Percentiles rank a stretch among this genome's conserved stretches.
Conservation (phyloP, 2,797 vertebrate species). For the Microchirus variegatus region DNA sequence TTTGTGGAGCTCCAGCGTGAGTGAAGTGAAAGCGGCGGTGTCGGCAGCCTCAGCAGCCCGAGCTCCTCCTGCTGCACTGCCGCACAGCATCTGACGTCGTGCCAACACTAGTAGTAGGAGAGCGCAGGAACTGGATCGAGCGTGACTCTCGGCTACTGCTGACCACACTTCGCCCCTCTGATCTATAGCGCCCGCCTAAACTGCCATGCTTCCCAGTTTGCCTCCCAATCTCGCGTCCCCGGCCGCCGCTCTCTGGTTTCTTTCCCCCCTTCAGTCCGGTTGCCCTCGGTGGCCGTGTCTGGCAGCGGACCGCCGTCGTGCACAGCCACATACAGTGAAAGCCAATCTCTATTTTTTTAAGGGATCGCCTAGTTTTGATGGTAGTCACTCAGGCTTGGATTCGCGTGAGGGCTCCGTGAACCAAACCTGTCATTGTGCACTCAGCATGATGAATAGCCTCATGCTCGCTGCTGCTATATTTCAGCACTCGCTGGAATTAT, state of each 20-base stretch:
- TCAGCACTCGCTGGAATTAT: slow-evolving; percentile 16
- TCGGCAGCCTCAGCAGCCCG: slow-evolving; percentile 65
- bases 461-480: slow-evolving; percentile 6
- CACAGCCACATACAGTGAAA: slow-evolving; percentile 44
- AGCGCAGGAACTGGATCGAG: slow-evolving; percentile 71
- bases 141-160: slow-evolving; percentile 79
- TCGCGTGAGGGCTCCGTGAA: slow-evolving; percentile 44
- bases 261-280: slow-evolving; percentile 41
- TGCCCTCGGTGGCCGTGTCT: slow-evolving; percentile 51
- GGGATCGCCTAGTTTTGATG: slow-evolving; percentile 62
- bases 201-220: slow-evolving; percentile 41
- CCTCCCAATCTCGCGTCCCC: slow-evolving; percentile 15
- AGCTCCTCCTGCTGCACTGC: slow-evolving; percentile 91
- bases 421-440: slow-evolving; percentile 40
- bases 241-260: slow-evolving; percentile 38
- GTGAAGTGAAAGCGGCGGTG: slow-evolving; percentile 28
- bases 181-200: slow-evolving; percentile 74
- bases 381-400: slow-evolving; percentile 69
- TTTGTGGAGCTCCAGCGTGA: slow-evolving; percentile 72
- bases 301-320: slow-evolving; percentile 36
- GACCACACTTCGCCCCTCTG: slow-evolving; percentile 80
- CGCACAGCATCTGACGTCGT: slow-evolving; percentile 91
- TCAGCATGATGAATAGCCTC: slow-evolving; percentile 48
- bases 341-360: slow-evolving; percentile 72
- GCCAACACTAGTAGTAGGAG: slow-evolving; percentile 78